phyloP scores from a whole-genome alignment of 2,113 vertebrate species.

The Aspiorhynchus laticeps region DNA sequence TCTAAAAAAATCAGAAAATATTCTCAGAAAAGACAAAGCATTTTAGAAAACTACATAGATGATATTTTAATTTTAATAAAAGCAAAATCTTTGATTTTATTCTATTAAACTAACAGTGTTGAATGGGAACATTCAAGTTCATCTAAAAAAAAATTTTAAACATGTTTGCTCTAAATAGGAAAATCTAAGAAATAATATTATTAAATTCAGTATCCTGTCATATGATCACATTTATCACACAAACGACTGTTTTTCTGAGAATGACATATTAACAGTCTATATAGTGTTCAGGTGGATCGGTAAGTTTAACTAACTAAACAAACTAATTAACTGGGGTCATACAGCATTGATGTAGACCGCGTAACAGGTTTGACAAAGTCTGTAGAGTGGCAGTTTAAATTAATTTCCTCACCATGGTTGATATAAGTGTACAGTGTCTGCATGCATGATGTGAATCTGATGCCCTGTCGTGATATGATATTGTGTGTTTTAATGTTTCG shows the following conservation, averaged over 20 bases:
- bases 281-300: background rate
- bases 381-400: background rate
- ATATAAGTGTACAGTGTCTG: slow-evolving; percentile 11
- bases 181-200: background rate
- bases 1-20: background rate
- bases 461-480: background rate
- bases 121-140: background rate
- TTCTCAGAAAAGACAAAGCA: background rate
- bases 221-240: background rate
- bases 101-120: background rate
- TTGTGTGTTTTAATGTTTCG: background rate
- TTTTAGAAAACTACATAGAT: background rate
- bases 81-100: no score
- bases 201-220: background rate
- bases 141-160: background rate
- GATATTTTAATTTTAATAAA: background rate
- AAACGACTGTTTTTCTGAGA: background rate
- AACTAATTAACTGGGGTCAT: background rate
- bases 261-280: background rate
- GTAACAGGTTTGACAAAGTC: no score
- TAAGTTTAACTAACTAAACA: background rate
- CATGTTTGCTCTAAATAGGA: background rate
- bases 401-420: background rate
- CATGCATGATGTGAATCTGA: background rate
- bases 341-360: no score